Evolutionary conservation across 2,113 vertebrate genomes (phyloP).

Genomic region (Sphyrna mokarran): DNA sequence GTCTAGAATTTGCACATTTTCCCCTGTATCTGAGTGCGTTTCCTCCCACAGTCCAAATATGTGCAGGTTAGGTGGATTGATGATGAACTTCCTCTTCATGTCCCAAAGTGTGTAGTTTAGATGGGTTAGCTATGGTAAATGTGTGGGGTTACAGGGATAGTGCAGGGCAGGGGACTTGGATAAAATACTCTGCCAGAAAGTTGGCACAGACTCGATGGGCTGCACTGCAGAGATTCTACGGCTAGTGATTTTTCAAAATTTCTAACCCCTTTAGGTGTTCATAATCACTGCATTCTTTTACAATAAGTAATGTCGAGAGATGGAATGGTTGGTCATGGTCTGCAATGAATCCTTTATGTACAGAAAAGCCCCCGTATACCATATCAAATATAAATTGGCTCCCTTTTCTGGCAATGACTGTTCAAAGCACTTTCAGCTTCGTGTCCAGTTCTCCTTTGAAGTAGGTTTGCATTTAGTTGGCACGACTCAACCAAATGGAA

Average conservation of each 20-base stretch:
- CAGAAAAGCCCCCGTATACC: neutral
- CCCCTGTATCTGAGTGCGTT: too few relatives aligned
- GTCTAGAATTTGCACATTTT: too few relatives aligned
- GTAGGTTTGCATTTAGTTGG: conserved; percentile 7
- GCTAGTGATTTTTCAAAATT: neutral
- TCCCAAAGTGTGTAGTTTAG: too few relatives aligned
- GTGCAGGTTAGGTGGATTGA: too few relatives aligned
- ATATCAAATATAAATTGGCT: conserved; percentile 5
- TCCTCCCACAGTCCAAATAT: too few relatives aligned
- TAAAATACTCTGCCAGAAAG: too few relatives aligned
- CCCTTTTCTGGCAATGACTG: neutral
- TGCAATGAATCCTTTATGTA: conserved; percentile 28
- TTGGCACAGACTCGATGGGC: too few relatives aligned
- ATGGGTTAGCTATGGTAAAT: too few relatives aligned
- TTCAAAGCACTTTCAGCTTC: conserved; percentile 24
- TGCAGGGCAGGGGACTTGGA: too few relatives aligned
- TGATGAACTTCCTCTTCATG: too few relatives aligned
- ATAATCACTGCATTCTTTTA: conserved; percentile 23
- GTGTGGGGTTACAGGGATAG: too few relatives aligned
- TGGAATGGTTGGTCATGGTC: conserved; percentile 28
- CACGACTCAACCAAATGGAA: conserved; percentile 24
- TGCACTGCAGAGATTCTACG: too few relatives aligned
- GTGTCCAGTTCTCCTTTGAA: conserved; percentile 17
- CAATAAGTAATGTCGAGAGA: conserved; percentile 24
- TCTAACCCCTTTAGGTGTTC: neutral